Evolutionary conservation across 2,797 vertebrate species (phyloP).

Genomic region (Malacoctenus gilli): DNA sequence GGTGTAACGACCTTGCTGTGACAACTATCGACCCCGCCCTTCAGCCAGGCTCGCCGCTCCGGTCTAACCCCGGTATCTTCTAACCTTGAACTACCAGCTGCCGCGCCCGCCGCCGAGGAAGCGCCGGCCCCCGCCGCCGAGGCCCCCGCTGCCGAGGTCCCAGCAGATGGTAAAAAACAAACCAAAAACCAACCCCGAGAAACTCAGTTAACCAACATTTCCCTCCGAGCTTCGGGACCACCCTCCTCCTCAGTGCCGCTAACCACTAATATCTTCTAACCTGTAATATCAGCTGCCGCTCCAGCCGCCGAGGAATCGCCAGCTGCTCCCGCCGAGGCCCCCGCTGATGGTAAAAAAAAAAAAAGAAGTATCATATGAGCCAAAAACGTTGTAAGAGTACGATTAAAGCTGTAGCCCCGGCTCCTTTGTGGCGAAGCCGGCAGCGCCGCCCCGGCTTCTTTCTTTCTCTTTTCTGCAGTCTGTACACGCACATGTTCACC

Average conservation of each 20-base stretch:
- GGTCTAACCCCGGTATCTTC: background rate
- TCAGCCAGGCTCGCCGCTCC: too few relatives aligned
- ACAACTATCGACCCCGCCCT: too few relatives aligned
- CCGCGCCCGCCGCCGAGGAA: conserved; percentile 6
- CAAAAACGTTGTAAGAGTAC: too few relatives aligned
- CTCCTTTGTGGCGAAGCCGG: conserved; percentile 7
- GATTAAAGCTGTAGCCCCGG: background rate
- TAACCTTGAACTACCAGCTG: conserved; percentile 25
- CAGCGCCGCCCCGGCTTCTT: background rate
- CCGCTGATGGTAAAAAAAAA: background rate
- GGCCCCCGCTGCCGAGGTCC: too few relatives aligned
- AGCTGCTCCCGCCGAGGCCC: background rate
- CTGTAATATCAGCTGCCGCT: background rate
- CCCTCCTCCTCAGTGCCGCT: background rate
- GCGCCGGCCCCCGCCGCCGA: conserved; percentile 12
- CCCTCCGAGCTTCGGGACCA: too few relatives aligned
- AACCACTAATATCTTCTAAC: background rate
- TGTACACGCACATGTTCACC: background rate
- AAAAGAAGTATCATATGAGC: too few relatives aligned
- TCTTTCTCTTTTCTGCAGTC: background rate
- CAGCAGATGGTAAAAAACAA: too few relatives aligned
- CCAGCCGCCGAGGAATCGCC: background rate
- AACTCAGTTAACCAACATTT: too few relatives aligned
- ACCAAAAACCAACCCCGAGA: too few relatives aligned
- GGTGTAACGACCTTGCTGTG: too few relatives aligned